Evolutionary conservation across 2,888 invertebrate species (phyloP).

Genomic region (Drosophila antonietae): DNA sequence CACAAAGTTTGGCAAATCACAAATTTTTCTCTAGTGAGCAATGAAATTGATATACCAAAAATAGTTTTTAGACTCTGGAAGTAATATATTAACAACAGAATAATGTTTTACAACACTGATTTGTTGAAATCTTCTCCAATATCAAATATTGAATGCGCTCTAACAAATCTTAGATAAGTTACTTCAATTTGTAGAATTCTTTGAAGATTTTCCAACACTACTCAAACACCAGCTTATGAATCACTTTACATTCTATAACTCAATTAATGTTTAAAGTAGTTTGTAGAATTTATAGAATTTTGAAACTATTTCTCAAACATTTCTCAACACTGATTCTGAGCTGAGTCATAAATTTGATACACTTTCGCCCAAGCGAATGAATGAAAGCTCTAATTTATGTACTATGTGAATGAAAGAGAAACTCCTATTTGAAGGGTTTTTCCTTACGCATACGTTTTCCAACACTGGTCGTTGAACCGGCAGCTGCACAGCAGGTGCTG

Average conservation of each 20-base stretch:
- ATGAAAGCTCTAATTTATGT: background rate
- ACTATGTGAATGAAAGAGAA: background rate
- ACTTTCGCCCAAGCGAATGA: background rate
- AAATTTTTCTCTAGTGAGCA: no score
- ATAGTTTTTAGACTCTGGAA: background rate
- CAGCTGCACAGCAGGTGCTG: slow-evolving; percentile 13
- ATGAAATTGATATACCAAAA: no score
- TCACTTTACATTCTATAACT: background rate
- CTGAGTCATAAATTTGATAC: background rate
- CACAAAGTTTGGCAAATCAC: background rate
- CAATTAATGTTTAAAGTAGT: no score
- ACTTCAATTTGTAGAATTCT: background rate
- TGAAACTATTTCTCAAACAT: no score
- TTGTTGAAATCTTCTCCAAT: background rate
- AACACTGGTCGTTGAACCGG: slow-evolving; percentile 30
- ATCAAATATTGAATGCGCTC: background rate
- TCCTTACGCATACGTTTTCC: background rate
- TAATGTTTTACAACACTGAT: background rate
- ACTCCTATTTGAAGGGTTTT: background rate
- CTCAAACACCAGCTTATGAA: no score
- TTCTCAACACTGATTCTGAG: background rate
- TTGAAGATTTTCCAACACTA: background rate
- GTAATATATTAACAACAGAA: background rate
- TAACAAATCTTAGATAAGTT: background rate
- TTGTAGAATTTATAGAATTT: background rate